These are phyloP conservation scores for Cairina moschata DNA, from an alignment of 2,113 vertebrate species.

Conservation along the genomic window DNA sequence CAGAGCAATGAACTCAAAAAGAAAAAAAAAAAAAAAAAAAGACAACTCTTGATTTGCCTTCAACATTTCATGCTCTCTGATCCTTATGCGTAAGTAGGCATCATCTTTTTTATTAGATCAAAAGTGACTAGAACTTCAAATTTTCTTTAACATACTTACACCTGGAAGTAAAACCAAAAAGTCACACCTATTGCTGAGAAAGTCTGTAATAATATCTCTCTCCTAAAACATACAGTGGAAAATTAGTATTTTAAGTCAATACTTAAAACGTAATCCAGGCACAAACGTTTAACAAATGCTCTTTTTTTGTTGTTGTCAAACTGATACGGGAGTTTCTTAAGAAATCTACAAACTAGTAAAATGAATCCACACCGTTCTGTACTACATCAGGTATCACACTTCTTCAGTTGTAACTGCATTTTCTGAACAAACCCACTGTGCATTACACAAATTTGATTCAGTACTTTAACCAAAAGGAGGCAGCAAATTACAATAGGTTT, in stretches of 20 bases:
- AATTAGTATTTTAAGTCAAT: background rate
- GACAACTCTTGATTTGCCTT: background rate
- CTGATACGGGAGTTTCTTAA: background rate
- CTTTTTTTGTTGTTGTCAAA: background rate
- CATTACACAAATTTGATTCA: background rate
- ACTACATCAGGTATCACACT: background rate
- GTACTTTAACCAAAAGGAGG: background rate
- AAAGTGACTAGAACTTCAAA: background rate
- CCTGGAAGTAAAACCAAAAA: background rate
- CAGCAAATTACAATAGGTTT: background rate
- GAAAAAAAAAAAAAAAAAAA: background rate
- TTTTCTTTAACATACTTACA: background rate
- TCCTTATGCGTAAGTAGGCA: background rate
- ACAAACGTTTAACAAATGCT: background rate
- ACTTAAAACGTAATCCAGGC: background rate
- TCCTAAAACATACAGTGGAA: background rate
- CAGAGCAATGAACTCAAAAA: background rate
- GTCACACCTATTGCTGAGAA: fast-evolving
- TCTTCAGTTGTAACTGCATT: background rate
- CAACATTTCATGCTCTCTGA: background rate
- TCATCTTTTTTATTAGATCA: background rate
- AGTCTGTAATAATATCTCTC: background rate
- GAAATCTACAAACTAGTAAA: background rate
- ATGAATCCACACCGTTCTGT: background rate
- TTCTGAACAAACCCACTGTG: background rate